Base-by-base conservation (phyloP, 1,140 invertebrate genomes). In the Drosophila albomicans region DNA sequence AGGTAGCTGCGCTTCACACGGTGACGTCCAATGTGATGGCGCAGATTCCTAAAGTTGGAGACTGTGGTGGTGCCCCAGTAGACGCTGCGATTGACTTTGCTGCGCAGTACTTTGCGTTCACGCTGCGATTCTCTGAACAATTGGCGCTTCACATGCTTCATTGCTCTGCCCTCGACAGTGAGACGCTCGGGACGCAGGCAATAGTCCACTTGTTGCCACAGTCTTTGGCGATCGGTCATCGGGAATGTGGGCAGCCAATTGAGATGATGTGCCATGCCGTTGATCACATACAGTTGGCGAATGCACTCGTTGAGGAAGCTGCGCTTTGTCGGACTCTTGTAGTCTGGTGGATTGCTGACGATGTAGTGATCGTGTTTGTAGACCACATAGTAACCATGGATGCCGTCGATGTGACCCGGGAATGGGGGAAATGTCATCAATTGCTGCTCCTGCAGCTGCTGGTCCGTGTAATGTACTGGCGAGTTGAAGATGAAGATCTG, bases 241-340 rank as follows among this genome's bases (percentile, higher is more conserved):
- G 65, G 11, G 1, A 64, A 56, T 0, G 49, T 73, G 2, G 68
- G 59, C 5, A 68, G 46, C 78, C 86, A 89, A 48, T 74, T 66
- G 51, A 89, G 28, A 43, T 76, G 73, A 52, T 72, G 56, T 0
- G 13, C 61, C 25, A 71, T 46, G 5, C 81, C 81, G 52, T 82
- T 80, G 7, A 82, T 62, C 6, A 88, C 25, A 61, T 91, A 88
- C 54, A 91, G 8, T 46, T 89, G 88, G 0, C 81, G 69, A 32
- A 91, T 91, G 72, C 88, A 91, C 25, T 80, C 81, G 75, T 78
- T 91, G 16, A 91, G 76, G 45, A 80, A 88, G 2, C 73, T 80
- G 0, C 88, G 51, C 52, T 89, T 91, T 0, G 73, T 76, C 5
- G 76, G 74, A 38, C 69, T 82, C 13, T 67, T 63, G 51, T 79